phyloP scores from a whole-genome alignment of 2,113 vertebrate species.

The Indicator maculatus region DNA sequence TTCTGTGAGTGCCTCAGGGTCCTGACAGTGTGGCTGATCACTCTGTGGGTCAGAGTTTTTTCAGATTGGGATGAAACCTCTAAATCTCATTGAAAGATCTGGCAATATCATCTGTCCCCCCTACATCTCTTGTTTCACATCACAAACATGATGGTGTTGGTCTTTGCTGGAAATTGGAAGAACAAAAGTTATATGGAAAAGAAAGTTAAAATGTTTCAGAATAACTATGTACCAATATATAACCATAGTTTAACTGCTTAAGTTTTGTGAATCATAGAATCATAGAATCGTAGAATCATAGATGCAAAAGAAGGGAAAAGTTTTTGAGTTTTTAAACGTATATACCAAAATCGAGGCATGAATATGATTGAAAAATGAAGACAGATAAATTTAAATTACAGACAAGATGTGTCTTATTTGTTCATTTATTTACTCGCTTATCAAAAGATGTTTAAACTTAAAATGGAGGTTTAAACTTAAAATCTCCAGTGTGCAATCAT shows the following conservation, averaged over 20 bases:
- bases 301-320: neutral
- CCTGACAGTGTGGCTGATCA: fast-evolving
- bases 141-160: fast-evolving
- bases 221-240: neutral
- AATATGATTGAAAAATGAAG: neutral
- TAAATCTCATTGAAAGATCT: neutral
- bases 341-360: neutral
- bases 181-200: neutral
- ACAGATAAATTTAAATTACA: neutral
- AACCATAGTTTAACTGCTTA: conserved; percentile 36
- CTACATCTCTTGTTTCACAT: neutral
- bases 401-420: neutral
- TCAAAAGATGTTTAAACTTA: neutral
- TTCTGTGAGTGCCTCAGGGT: neutral
- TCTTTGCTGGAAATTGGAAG: neutral
- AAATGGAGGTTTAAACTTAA: too few relatives aligned
- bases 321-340: neutral
- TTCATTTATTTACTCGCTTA: neutral
- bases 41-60: neutral
- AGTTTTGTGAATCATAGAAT: too few relatives aligned
- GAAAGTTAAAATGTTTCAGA: neutral
- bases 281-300: too few relatives aligned
- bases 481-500: neutral
- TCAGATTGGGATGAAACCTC: neutral
- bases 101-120: neutral